Evolutionary conservation across 1,140 invertebrate species (phyloP), one percentile per base, ranked within the genome.

Genomic region (Aphidius ervi): DNA sequence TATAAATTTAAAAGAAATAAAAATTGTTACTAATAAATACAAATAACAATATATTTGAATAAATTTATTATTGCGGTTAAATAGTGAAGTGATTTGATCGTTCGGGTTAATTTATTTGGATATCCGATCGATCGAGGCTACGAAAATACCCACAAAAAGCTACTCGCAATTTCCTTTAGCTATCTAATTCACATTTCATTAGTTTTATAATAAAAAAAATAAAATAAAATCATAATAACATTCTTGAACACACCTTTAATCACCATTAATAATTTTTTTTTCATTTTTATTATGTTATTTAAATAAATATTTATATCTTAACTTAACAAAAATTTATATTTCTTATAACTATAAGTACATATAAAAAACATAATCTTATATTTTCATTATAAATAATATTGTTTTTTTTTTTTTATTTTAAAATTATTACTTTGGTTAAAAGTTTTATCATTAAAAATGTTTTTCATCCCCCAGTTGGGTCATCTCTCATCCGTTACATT

Each of bases 41-140:
- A 3, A 2, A 31, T 31, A 31, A 31, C 4, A 31, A 31, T 31
- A 31, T 31, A 31, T 31, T 3, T 31, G 4, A 31, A 31, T 31
- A 31, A 31, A 31, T 31, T 31, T 31, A 3, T 31, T 31, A 3
- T 31, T 31, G 23, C 23, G 23, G 23, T 31, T 31, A 31, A 31
- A 31, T 54, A 5, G 52, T 5, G n/a, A 40, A 41, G 52, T 20
- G 52, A 54, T 42, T 40, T 40, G 52, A 54, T 54, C 39, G 52
- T 54, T 40, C n/a, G 39, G 7, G 52, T 9, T 10, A 54, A 54
- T 54, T 31, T 54, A 54, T 54, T 40, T 42, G 52, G 5, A 54
- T 37, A 42, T 54, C 41, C 52, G 52, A 54, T 54, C 52, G 52
- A 54, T 54, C 42, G 52, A 54, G 52, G 52, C 42, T 16, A 40